These are phyloP conservation scores for Diplolepis rosae DNA, from an alignment of 2,888 invertebrate genomes.

Conservation along the genomic window DNA sequence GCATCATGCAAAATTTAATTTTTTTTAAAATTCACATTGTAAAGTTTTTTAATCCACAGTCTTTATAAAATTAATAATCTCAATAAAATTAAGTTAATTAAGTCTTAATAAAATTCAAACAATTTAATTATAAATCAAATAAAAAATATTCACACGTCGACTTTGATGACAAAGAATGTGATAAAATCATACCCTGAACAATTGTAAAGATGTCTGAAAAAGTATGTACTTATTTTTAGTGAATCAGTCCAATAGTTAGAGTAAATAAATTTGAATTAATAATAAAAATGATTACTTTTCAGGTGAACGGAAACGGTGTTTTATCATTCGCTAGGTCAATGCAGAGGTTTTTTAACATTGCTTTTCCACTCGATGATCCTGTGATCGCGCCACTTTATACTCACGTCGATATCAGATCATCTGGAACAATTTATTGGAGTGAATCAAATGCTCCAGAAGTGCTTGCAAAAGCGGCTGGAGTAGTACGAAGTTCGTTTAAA, in stretches of 20 bases:
- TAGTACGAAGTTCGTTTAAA: slow-evolving; percentile 84
- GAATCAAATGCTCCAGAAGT: slow-evolving; percentile 79
- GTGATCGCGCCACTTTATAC: slow-evolving; percentile 93
- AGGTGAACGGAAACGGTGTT: slow-evolving; percentile 95
- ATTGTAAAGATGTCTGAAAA: too few species aligned
- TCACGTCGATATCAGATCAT: slow-evolving; percentile 87
- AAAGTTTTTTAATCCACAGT: too few species aligned
- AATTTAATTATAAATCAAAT: too few species aligned
- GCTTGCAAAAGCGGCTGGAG: slow-evolving; percentile 81
- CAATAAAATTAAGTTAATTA: too few species aligned
- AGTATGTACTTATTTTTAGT: too few species aligned
- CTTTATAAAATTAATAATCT: too few species aligned
- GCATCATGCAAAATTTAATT: too few species aligned
- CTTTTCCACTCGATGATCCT: slow-evolving; percentile 92
- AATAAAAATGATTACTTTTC: slow-evolving; percentile 58
- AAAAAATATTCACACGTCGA: too few species aligned
- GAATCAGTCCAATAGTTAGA: too few species aligned
- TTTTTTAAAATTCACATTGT: too few species aligned
- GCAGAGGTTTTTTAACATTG: slow-evolving; percentile 88
- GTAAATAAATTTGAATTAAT: neutral
- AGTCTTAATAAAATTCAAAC: slow-evolving; percentile 19
- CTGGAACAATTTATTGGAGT: slow-evolving; percentile 84
- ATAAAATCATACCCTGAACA: too few species aligned
- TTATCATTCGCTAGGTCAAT: slow-evolving; percentile 93
- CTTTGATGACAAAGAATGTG: too few species aligned